Conservation (phyloP, 2,797 vertebrate genomes). For the Sternarchorhynchus goeldii region DNA sequence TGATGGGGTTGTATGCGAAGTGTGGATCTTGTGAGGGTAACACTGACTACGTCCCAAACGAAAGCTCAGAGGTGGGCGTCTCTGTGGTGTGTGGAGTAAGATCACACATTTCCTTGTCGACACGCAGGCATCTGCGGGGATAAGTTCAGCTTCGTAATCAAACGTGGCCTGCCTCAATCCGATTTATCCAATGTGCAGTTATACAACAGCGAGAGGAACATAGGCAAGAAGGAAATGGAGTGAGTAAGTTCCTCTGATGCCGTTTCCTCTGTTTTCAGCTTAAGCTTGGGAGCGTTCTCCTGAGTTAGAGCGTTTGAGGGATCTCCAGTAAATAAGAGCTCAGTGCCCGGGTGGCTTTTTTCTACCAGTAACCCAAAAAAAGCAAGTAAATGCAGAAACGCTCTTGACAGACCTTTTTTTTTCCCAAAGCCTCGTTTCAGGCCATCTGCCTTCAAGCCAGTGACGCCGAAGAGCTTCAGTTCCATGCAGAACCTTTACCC, state of each 20-base stretch:
- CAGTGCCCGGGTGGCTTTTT: no score
- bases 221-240: slow-evolving; percentile 51
- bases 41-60: slow-evolving; percentile 52
- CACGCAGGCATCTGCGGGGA: slow-evolving; percentile 39
- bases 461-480: slow-evolving; percentile 86
- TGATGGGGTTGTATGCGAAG: slow-evolving; percentile 48
- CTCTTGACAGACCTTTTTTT: neutral
- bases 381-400: neutral
- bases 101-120: slow-evolving; percentile 53
- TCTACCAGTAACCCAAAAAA: no score
- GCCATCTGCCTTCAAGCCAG: slow-evolving; percentile 90
- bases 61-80: slow-evolving; percentile 48
- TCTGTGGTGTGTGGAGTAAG: slow-evolving; percentile 53
- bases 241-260: slow-evolving; percentile 47
- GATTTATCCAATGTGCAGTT: slow-evolving; percentile 57
- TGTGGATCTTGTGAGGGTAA: slow-evolving; percentile 32
- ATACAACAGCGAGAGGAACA: slow-evolving; percentile 34
- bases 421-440: slow-evolving; percentile 83
- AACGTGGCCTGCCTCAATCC: slow-evolving; percentile 51
- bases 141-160: slow-evolving; percentile 64
- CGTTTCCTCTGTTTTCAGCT: slow-evolving; percentile 24
- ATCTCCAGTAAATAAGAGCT: no score
- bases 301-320: neutral
- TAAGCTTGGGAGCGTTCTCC: neutral
- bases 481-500: slow-evolving; percentile 93